A percentile compares a stretch with the other conserved stretches of the same genome.
Conservation (phyloP, 1,140 invertebrate species). For the Adoxophyes honmai region DNA sequence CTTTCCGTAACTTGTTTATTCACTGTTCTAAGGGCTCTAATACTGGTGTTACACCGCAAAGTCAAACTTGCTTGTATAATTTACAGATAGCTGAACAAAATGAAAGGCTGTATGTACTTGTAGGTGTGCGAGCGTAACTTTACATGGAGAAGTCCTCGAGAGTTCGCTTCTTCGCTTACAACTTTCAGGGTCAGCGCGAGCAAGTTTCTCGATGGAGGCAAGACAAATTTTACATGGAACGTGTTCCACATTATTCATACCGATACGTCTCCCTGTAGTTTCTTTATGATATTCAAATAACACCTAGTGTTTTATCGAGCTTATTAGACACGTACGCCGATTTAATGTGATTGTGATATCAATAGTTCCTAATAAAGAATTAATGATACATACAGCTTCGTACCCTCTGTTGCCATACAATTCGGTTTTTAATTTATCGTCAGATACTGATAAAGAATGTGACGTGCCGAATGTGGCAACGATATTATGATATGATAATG, state of each 20-base stretch:
- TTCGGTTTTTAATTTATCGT: too few relatives aligned
- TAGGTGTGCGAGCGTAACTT: not conserved
- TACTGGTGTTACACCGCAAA: too few relatives aligned
- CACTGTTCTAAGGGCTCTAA: not conserved
- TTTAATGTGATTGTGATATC: not conserved
- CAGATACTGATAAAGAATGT: too few relatives aligned
- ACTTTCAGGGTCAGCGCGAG: not conserved
- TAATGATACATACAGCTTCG: too few relatives aligned
- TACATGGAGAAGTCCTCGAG: not conserved
- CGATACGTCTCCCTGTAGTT: not conserved
- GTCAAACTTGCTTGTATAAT: not conserved
- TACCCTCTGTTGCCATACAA: too few relatives aligned
- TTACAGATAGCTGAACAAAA: not conserved
- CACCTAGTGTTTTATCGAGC: not conserved
- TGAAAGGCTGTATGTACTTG: not conserved
- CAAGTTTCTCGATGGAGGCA: not conserved
- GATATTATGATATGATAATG: too few relatives aligned
- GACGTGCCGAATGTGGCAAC: too few relatives aligned
- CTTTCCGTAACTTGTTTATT: not conserved
- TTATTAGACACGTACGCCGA: not conserved
- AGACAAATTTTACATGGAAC: constrained; percentile 8
- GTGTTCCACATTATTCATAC: not conserved
- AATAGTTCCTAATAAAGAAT: not conserved
- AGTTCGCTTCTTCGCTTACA: not conserved
- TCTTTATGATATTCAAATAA: not conserved